Evolutionary conservation across 2,888 invertebrate genomes (phyloP).

Genomic region (Muscina levida): DNA sequence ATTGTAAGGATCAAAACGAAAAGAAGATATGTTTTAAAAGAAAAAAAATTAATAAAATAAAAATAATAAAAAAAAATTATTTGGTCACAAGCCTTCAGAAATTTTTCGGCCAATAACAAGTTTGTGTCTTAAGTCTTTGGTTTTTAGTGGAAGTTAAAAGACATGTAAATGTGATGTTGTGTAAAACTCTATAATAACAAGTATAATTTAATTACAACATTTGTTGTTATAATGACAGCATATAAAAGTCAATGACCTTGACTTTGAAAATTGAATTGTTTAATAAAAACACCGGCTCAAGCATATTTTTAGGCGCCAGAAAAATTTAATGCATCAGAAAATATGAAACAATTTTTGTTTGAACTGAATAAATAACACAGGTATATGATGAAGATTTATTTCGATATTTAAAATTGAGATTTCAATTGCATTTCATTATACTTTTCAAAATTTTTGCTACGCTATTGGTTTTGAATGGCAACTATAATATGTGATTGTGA

Average conservation of each 20-base stretch:
- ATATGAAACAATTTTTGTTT: no score
- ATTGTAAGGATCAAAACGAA: constrained; percentile 1
- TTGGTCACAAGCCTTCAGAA: background rate
- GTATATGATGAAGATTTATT: no score
- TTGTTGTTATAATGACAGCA: background rate
- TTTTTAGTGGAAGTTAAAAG: background rate
- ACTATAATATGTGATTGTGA: no score
- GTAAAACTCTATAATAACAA: background rate
- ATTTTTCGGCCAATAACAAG: background rate
- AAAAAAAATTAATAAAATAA: background rate
- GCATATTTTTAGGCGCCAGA: background rate
- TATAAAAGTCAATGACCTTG: background rate
- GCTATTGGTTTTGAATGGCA: no score
- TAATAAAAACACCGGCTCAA: background rate
- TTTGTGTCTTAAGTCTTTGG: constrained; percentile 22
- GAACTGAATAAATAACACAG: no score
- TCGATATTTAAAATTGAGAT: no score
- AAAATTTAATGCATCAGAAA: no score
- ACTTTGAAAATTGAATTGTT: background rate
- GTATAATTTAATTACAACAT: no score
- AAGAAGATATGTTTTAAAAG: background rate
- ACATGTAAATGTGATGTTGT: background rate
- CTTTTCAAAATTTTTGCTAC: no score
- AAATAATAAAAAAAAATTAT: no score
- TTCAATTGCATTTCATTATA: no score